Evolutionary conservation across 2,797 vertebrate genomes (phyloP), one percentile per base, ranked within the genome.

Genomic region (Leuciscus waleckii): DNA sequence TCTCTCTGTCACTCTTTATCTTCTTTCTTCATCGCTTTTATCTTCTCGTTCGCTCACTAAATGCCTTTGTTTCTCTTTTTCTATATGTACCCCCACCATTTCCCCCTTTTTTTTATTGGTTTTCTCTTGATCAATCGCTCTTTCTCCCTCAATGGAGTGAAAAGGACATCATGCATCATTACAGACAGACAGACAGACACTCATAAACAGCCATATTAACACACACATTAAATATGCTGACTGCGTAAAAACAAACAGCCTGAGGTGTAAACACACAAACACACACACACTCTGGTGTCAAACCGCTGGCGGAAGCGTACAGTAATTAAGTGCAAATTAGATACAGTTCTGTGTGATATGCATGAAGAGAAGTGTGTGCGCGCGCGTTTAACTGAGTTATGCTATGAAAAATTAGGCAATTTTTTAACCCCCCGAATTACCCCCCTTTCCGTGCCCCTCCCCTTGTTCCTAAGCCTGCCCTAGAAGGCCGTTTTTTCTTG

Each of bases 311-410:
- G 83, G 70, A 86, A 70, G 69, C 26, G 7, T 74, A 69, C 77
- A 71, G 82, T 86, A 87, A 87, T 89, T 90, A 89, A 85, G 80
- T 83, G 85, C 41, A 82, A 82, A 84, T 86, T 88, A 77, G 86
- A 82, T 84, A n/a, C 86, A 73, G 84, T 79, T 86, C 67, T 68
- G 43, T 49, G 85, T 79, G 74, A 82, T 67, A 82, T 79, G 83
- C 83, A 81, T 86, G 68, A 37, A 41, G 65, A 86, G 83, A 14
- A 54, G 56, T 26, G 71, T 23, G 77, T 70, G 77, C 58, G 61
- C 0, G 58, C 2, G 35, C 37, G 84, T 76, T 82, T 58, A 79
- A 71, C 41, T 17, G 68, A 68, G 78, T 56, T 68, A 65, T 7
- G 49, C 70, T 74, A 79, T 81, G 84, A 76, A 83, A 87, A 88